Base-by-base conservation (phyloP, 2,797 vertebrate genomes). In the Psittacula echo region DNA sequence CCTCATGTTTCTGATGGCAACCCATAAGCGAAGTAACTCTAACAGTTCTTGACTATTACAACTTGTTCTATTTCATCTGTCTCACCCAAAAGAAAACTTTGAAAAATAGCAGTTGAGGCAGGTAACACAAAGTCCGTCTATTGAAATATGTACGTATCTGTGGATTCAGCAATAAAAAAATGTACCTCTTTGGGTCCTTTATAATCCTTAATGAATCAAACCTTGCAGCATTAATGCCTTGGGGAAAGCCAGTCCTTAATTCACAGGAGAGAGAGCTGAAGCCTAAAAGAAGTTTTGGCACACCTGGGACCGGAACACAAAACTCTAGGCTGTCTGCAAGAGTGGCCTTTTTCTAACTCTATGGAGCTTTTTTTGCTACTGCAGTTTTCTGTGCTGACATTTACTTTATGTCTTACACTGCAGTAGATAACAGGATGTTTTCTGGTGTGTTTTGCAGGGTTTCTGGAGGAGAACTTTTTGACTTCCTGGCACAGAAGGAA, bases 401-500 rank as follows among this genome's bases (percentile, higher is more conserved):
- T 73, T 68, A 26, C n/a, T 75, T 77, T 71, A 22, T 73, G 21
- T 53, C 27, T 64, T 67, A 37, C 12, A 34, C 5, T 51, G 26
- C 23, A 44, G 54, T 21, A 76, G 51, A 26, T 54, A 82, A 71
- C 7, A 3, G 15, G 16, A 51, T 2, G 0, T 13, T 18, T 76
- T 60, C 62, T 94, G 80, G 7, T 95, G 3, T 96, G 50, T 96
- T 8, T 97, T 95, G 3, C 97, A 99, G 99, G 56, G 99, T 99
- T 45, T 99, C 98, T 76, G 99, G 99, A 86, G 99, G 99, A 84
- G 99, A 99, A 95, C 98, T 99, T 47, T 99, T 99, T 95, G 99
- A 99, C 91, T 99, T 99, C 93, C 92, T 99, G 97, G 98, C 99
- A 71, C 99, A 99, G 96, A 99, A 99, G 90, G 99, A 99, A 96